These are phyloP conservation scores for Mola mola DNA, from an alignment of 2,113 vertebrate species.

Conservation along the genomic window DNA sequence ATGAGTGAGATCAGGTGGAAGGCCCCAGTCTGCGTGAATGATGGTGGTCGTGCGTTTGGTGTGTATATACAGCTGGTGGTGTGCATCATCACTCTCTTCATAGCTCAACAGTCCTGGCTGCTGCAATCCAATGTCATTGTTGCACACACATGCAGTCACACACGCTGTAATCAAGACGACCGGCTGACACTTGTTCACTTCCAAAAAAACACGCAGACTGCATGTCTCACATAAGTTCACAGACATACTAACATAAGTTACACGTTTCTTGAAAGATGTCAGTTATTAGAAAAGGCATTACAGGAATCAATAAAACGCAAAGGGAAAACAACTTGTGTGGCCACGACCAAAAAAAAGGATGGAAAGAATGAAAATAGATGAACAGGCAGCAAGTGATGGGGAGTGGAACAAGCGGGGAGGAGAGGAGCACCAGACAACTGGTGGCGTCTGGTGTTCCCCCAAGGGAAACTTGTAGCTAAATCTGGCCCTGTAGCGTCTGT, in stretches of 20 bases:
- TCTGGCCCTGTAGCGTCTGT: constrained; percentile 73
- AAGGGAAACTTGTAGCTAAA: constrained; percentile 77
- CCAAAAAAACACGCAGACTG: constrained; percentile 3
- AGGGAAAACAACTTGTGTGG: background rate
- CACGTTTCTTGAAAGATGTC: constrained; percentile 11
- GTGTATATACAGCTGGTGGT: constrained; percentile 61
- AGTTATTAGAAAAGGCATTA: constrained; percentile 4
- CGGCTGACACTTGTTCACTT: constrained; percentile 6
- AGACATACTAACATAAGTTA: too few species aligned
- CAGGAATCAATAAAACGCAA: background rate
- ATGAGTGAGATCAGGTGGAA: constrained; percentile 80
- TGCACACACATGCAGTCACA: constrained; percentile 20
- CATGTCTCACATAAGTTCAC: background rate
- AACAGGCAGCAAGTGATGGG: constrained; percentile 14
- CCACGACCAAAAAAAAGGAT: background rate
- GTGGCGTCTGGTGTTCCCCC: constrained; percentile 73
- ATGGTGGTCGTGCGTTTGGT: constrained; percentile 30
- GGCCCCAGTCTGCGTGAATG: constrained; percentile 68
- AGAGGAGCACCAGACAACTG: constrained; percentile 67
- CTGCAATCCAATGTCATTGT: constrained; percentile 43
- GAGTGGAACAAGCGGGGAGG: constrained; percentile 40
- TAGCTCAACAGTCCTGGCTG: constrained; percentile 52
- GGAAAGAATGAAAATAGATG: constrained; percentile 13
- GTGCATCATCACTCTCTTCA: constrained; percentile 58
- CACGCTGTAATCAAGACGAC: constrained; percentile 4